phyloP scores from a whole-genome alignment of 2,888 invertebrate species.

The Baronia brevicornis region DNA sequence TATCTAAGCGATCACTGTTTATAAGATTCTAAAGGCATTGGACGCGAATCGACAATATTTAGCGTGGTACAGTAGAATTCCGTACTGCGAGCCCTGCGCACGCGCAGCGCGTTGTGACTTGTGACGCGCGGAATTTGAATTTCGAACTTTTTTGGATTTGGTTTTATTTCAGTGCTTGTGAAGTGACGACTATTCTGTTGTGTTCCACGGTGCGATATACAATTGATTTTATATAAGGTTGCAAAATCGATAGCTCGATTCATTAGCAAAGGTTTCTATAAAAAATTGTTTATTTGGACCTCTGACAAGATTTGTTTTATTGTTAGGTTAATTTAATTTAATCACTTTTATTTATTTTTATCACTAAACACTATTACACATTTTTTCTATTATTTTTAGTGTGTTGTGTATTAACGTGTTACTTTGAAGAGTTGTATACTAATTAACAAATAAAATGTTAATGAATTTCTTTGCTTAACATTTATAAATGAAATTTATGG shows the following conservation, averaged over 20 bases:
- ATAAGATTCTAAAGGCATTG: slow-evolving; percentile 8
- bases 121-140: slow-evolving; percentile 27
- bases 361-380: too few species aligned
- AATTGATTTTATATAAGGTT: not conserved
- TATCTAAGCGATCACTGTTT: slow-evolving; percentile 9
- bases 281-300: slow-evolving; percentile 6
- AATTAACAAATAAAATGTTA: too few species aligned
- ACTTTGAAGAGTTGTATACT: too few species aligned
- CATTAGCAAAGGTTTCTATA: slow-evolving; percentile 4
- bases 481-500: too few species aligned
- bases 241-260: slow-evolving; percentile 4
- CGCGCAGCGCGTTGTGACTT: slow-evolving; percentile 40
- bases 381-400: too few species aligned
- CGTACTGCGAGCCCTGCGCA: slow-evolving; percentile 60
- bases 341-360: too few species aligned
- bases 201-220: slow-evolving; percentile 9
- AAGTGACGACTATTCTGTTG: slow-evolving; percentile 10
- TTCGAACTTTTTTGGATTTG: slow-evolving; percentile 20
- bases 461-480: too few species aligned
- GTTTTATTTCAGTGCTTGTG: slow-evolving; percentile 12
- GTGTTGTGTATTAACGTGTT: too few species aligned
- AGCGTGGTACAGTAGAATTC: slow-evolving; percentile 56
- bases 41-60: slow-evolving; percentile 31
- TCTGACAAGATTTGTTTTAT: slow-evolving; percentile 13
- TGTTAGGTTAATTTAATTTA: too few species aligned